Conservation (phyloP, 1,140 invertebrate genomes). For the Lasioglossum baleicum region DNA sequence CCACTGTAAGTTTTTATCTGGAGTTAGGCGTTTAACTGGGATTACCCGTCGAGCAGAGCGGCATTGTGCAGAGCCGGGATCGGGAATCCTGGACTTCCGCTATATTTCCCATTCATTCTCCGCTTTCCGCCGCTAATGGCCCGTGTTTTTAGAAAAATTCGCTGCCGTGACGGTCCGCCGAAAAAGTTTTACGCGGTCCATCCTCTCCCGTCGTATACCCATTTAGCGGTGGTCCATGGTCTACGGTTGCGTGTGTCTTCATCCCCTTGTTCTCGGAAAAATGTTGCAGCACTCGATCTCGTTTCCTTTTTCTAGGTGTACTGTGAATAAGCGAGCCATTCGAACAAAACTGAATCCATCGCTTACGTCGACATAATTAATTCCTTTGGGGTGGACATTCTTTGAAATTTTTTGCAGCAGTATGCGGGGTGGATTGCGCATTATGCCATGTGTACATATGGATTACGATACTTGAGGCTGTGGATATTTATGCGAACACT, state of each 20-base stretch:
- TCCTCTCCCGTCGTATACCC: neutral
- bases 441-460: too few relatives aligned
- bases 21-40: neutral
- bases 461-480: too few relatives aligned
- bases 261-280: neutral
- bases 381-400: too few relatives aligned
- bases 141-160: neutral
- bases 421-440: too few relatives aligned
- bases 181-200: neutral
- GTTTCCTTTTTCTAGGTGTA: neutral
- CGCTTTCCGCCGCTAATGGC: neutral
- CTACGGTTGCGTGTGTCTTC: neutral
- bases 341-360: too few relatives aligned
- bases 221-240: neutral
- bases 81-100: neutral
- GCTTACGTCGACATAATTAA: too few relatives aligned
- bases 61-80: conserved; percentile 5
- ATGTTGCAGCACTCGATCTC: neutral
- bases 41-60: neutral
- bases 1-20: neutral
- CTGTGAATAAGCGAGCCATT: too few relatives aligned
- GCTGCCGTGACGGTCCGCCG: neutral
- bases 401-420: too few relatives aligned
- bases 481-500: too few relatives aligned
- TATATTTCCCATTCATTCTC: neutral